Conservation (phyloP, 2,797 vertebrate genomes). For the Anguilla marmorata region DNA sequence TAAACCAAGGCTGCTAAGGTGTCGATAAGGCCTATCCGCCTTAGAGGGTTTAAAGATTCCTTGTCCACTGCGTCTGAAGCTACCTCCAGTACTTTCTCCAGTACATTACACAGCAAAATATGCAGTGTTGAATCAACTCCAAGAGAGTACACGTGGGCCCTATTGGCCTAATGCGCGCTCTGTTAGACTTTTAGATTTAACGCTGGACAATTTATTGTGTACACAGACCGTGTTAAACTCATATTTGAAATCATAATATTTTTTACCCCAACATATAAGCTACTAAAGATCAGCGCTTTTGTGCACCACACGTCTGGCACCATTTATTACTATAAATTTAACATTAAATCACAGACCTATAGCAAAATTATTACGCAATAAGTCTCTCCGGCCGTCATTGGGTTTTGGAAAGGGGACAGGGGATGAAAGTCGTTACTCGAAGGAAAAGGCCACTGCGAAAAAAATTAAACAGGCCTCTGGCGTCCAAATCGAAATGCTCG, state of each 20-base stretch:
- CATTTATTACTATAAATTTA: neutral
- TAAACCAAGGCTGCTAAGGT: neutral
- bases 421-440: neutral
- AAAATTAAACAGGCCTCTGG: neutral
- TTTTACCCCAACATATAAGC: too few species aligned
- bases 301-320: neutral
- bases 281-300: too few species aligned
- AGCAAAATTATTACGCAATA: neutral
- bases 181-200: too few species aligned
- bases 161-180: too few species aligned
- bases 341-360: neutral
- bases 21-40: neutral
- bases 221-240: too few species aligned
- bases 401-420: neutral
- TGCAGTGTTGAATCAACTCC: neutral
- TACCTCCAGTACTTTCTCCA: neutral
- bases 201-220: too few species aligned
- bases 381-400: neutral
- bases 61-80: neutral
- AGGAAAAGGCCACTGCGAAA: neutral
- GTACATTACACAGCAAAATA: neutral
- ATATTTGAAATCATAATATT: too few species aligned
- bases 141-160: neutral
- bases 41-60: slow-evolving; percentile 3
- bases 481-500: neutral